Conservation (phyloP, 2,888 invertebrate genomes). For the Melieria omissa region DNA sequence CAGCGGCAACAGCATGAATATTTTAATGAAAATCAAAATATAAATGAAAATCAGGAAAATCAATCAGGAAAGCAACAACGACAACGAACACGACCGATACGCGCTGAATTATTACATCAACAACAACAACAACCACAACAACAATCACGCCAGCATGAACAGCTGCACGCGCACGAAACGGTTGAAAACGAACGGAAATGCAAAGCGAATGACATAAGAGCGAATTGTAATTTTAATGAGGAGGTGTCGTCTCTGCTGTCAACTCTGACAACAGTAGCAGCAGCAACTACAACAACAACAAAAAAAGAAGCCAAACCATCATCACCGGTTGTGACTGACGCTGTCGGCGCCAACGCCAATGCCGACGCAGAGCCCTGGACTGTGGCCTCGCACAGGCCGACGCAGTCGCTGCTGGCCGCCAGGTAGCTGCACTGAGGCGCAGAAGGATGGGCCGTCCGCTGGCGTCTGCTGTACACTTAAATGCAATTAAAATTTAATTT, state of each 20-base stretch:
- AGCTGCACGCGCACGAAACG: conserved; percentile 26
- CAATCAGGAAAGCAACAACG: conserved; percentile 7
- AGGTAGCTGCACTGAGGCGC: conserved; percentile 56
- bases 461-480: too few species aligned
- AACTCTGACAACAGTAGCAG: conserved; percentile 24
- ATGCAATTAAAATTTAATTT: too few species aligned
- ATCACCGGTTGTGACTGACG: conserved; percentile 3
- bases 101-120: background rate
- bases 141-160: conserved; percentile 24
- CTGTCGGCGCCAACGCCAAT: conserved; percentile 2
- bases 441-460: background rate
- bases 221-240: conserved; percentile 21
- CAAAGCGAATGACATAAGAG: conserved; percentile 9
- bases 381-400: conserved; percentile 23
- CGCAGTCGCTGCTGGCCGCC: conserved; percentile 41
- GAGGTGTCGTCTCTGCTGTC: conserved; percentile 7
- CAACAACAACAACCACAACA: conserved; percentile 29
- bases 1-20: conserved; percentile 16
- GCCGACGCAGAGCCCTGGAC: conserved; percentile 18
- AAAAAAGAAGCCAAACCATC: conserved; percentile 10
- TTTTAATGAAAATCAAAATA: background rate
- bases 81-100: background rate
- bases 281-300: conserved; percentile 23
- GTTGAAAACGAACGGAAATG: conserved; percentile 12
- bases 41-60: background rate